Evolutionary conservation across 2,888 invertebrate genomes (phyloP), one percentile per base, ranked within the genome.

Genomic region (Cephonodes hylas): DNA sequence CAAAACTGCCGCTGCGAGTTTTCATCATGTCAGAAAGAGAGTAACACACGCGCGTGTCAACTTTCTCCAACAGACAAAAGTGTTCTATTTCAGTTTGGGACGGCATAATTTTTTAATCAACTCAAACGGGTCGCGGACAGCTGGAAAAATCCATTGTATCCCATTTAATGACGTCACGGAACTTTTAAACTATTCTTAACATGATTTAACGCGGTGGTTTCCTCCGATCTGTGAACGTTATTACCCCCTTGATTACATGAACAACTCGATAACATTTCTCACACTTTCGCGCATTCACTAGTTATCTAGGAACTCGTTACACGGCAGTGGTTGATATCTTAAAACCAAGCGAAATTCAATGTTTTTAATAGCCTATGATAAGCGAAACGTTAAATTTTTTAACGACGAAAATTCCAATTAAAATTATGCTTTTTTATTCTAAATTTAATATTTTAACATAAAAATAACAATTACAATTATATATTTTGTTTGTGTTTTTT

Each of bases 1-100:
- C 77, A 89, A 89, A 90, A 90, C 84, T 87, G 89, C 86, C 88
- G 77, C 70, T 64, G 74, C 74, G 76, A 76, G 76, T 81, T 81
- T 83, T 77, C 81, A 77, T 80, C 81, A 65, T 83, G 87, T 83
- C 83, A 83, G 66, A 74, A 70, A 66, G 72, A 76, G 75, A 74
- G 79, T 76, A 80, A 79, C 78, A 76, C 68, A 73, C 75, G 75
- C 79, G 66, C 80, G 83, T 85, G 86, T 85, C 85, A 84, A 83
- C 88, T 90, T 89, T 89, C 88, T 83, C 87, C 76, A 63, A 66
- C 59, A 56, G 63, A 60, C 64, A 68, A 64, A 71, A 69, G 66
- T 71, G 77, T 78, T 84, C 89, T 90, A 89, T 89, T 90, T 90
- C 78, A 74, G 85, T 79, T 63, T 62, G 23, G 66, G 59, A 75